A percentile compares a stretch with the other conserved stretches of the same genome.
phyloP scores from a whole-genome alignment of 2,113 vertebrate genomes.

The Entomyzon cyanotis region DNA sequence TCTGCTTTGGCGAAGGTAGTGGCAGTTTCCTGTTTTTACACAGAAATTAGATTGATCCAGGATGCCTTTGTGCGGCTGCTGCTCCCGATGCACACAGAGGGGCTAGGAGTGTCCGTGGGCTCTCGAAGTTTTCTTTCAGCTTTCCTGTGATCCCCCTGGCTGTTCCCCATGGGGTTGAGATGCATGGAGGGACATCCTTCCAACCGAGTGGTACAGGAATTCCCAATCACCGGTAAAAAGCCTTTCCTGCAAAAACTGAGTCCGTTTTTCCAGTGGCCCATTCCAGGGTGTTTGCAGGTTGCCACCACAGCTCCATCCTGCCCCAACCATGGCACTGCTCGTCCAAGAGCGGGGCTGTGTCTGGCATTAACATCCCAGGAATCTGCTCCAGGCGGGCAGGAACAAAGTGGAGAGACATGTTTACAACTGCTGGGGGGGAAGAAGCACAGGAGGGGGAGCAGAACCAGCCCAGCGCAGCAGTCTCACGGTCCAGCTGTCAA shows the following conservation, averaged over 20 bases:
- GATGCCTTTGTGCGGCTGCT: neutral
- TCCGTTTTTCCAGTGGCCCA: neutral
- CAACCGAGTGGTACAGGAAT: rapidly evolving
- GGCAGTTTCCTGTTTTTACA: slow-evolving; percentile 47
- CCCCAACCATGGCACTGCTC: neutral
- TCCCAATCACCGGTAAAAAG: neutral
- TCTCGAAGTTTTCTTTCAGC: neutral
- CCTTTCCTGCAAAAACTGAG: neutral
- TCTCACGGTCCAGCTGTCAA: neutral
- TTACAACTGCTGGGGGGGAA: neutral
- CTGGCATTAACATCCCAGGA: neutral
- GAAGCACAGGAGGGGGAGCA: neutral
- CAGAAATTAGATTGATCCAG: slow-evolving; percentile 25
- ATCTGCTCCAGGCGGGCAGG: neutral
- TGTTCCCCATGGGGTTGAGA: rapidly evolving
- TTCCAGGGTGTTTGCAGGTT: neutral
- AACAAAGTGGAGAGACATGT: neutral
- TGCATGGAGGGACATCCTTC: neutral
- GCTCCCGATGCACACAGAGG: neutral
- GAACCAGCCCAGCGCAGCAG: neutral
- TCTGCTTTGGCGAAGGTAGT: slow-evolving; percentile 9
- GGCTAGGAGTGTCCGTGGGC: rapidly evolving
- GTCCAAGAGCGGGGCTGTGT: neutral
- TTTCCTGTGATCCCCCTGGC: neutral
- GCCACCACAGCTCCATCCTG: neutral